Conservation (phyloP, 2,797 vertebrate genomes). For the Notoglanidium macrostoma region DNA sequence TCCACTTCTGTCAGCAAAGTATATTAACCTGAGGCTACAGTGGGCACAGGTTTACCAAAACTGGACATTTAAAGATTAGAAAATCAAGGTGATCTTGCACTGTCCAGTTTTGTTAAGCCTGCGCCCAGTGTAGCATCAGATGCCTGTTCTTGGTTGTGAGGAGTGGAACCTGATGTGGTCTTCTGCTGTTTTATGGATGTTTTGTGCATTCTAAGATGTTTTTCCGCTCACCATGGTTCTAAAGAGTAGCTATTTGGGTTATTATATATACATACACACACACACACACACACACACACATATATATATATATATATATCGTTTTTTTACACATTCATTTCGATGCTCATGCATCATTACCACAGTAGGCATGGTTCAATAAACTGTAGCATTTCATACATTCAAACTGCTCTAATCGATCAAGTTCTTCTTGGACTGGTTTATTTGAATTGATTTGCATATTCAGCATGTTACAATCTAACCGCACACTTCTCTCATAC, state of each 20-base stretch:
- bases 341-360: background rate
- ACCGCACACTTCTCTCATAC: slow-evolving; percentile 38
- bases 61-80: background rate
- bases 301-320: too few species aligned
- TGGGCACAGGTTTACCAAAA: background rate
- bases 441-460: slow-evolving; percentile 38
- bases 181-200: background rate
- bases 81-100: background rate
- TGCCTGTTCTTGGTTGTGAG: background rate
- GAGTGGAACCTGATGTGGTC: background rate
- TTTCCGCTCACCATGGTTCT: background rate
- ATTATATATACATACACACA: background rate
- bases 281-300: background rate
- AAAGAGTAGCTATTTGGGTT: background rate
- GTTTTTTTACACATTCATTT: background rate
- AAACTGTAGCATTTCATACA: background rate
- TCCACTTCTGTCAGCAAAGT: too few species aligned
- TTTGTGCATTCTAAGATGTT: background rate
- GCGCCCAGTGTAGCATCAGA: background rate
- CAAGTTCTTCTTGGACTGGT: background rate
- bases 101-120: background rate
- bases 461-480: slow-evolving; percentile 40
- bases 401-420: background rate
- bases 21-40: background rate
- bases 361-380: background rate